Evolutionary conservation across 2,888 invertebrate genomes (phyloP).

Genomic region (Drosophila anomelani): DNA sequence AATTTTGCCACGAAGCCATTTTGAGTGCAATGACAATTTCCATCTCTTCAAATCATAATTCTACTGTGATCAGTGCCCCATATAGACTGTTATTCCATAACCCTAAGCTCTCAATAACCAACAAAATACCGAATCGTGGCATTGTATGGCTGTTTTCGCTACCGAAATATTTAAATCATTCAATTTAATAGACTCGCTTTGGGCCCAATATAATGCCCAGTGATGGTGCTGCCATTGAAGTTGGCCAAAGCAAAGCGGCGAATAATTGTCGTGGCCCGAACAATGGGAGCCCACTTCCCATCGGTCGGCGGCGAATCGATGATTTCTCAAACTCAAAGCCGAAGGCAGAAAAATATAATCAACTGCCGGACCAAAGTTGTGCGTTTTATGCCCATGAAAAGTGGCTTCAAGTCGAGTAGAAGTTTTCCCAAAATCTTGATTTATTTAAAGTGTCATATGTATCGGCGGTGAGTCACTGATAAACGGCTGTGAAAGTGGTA

Average conservation of each 20-base stretch:
- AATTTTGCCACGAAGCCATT: constrained; percentile 1
- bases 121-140: constrained; percentile 1
- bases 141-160: constrained; percentile 11
- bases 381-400: constrained; percentile 26
- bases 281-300: constrained; percentile 33
- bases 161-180: constrained; percentile 39
- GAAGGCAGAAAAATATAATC: constrained; percentile 12
- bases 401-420: neutral
- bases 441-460: constrained; percentile 10
- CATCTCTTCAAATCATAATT: neutral
- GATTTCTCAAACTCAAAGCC: constrained; percentile 18
- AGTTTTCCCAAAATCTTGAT: constrained; percentile 1
- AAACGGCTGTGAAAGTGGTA: constrained; percentile 29
- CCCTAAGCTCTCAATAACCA: neutral
- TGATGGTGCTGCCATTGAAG: constrained; percentile 35
- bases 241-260: constrained; percentile 40
- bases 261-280: constrained; percentile 39
- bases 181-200: constrained; percentile 30
- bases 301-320: constrained; percentile 5
- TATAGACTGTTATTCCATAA: neutral
- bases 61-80: neutral
- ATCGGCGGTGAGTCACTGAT: constrained; percentile 22
- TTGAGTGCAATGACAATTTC: neutral
- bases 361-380: neutral
- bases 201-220: constrained; percentile 21